Conservation (phyloP, 2,113 vertebrate species). For the Malurus melanocephalus region DNA sequence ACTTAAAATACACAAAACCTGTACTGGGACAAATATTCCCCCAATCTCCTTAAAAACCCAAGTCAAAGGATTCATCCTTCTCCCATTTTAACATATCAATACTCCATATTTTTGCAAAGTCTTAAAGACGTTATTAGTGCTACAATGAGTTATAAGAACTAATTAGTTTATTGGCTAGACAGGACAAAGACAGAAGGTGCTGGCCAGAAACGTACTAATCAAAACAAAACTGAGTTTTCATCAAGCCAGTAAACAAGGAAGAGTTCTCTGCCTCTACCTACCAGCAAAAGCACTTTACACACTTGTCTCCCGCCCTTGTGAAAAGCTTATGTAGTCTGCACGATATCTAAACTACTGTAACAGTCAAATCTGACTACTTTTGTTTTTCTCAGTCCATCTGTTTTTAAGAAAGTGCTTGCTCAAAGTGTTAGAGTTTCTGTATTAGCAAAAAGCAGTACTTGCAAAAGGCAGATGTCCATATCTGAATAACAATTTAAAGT, state of each 20-base stretch:
- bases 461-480: neutral
- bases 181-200: neutral
- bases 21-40: fast-evolving
- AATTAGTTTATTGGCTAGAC: constrained; percentile 8
- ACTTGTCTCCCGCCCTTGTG: neutral
- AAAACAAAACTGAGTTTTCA: constrained; percentile 40
- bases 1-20: neutral
- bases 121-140: neutral
- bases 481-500: constrained; percentile 1
- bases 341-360: neutral
- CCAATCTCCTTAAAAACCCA: neutral
- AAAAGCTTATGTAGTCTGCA: neutral
- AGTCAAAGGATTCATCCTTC: neutral
- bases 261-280: neutral
- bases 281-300: neutral
- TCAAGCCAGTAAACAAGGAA: neutral
- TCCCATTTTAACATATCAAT: neutral
- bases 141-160: neutral
- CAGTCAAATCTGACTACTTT: constrained; percentile 9
- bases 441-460: neutral
- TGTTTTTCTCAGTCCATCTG: constrained; percentile 23
- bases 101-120: neutral
- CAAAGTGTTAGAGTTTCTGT: constrained; percentile 1
- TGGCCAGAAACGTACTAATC: neutral
- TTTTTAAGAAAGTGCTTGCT: constrained; percentile 37